Evolutionary conservation across 2,888 invertebrate species (phyloP).

Genomic region (Eupithecia subfuscata): DNA sequence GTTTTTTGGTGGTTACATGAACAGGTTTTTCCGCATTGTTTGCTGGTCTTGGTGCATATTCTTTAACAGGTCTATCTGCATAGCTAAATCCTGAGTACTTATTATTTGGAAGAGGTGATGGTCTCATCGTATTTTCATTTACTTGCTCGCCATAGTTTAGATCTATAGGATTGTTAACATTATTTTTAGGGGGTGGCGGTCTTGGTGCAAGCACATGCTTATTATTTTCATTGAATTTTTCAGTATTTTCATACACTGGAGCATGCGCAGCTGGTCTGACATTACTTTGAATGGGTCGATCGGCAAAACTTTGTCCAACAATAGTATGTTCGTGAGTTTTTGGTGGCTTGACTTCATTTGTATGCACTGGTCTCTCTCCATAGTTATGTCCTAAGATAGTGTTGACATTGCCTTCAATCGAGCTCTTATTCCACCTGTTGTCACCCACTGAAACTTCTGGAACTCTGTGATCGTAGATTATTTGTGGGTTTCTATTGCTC

Average conservation of each 20-base stretch:
- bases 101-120: constrained; percentile 12
- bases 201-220: constrained; percentile 12
- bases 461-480: constrained; percentile 54
- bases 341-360: constrained; percentile 30
- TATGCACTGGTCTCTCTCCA: constrained; percentile 37
- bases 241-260: constrained; percentile 29
- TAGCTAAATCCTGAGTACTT: constrained; percentile 6
- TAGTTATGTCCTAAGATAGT: constrained; percentile 48
- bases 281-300: constrained; percentile 34
- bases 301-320: constrained; percentile 44
- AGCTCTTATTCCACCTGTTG: constrained; percentile 73
- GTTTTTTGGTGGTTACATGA: constrained; percentile 16
- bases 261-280: neutral
- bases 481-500: constrained; percentile 54
- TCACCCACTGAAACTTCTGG: constrained; percentile 62
- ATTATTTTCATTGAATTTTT: constrained; percentile 26
- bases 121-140: constrained; percentile 12
- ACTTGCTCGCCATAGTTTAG: constrained; percentile 25
- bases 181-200: constrained; percentile 3
- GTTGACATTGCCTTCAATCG: constrained; percentile 46
- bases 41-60: constrained; percentile 24
- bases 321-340: constrained; percentile 34
- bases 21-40: constrained; percentile 17
- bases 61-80: constrained; percentile 15
- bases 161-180: constrained; percentile 9